These are phyloP conservation scores for Planiliza haematocheilus DNA, from an alignment of 2,113 vertebrate species.

Conservation along the genomic window DNA sequence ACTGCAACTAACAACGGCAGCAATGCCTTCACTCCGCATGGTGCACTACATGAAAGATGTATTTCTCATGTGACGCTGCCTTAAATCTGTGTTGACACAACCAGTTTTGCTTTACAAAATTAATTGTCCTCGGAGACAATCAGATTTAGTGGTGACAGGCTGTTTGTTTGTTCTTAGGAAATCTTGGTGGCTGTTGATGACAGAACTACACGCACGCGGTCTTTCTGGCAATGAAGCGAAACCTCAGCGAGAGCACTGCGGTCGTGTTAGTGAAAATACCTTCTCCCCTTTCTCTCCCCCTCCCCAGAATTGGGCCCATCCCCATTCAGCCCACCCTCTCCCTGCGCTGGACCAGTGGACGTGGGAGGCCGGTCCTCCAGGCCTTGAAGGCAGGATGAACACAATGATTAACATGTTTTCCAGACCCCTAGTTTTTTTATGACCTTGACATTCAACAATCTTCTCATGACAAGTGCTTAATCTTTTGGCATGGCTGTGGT, in stretches of 20 bases:
- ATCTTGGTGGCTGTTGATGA: constrained; percentile 5
- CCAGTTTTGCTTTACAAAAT: neutral
- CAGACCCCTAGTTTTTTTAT: constrained; percentile 74
- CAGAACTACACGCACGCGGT: constrained; percentile 23
- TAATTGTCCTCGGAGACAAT: neutral
- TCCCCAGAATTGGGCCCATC: constrained; percentile 29
- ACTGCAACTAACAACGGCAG: no score
- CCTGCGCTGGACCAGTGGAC: constrained; percentile 42
- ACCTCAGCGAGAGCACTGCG: constrained; percentile 1
- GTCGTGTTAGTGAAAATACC: constrained; percentile 12
- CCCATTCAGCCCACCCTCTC: constrained; percentile 56
- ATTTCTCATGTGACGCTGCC: no score
- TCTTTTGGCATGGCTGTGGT: constrained; percentile 64
- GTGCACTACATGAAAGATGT: no score
- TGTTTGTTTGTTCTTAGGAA: constrained; percentile 23
- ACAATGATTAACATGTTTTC: constrained; percentile 75
- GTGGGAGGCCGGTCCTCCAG: constrained; percentile 68
- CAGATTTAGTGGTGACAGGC: constrained; percentile 23
- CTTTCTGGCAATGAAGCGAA: constrained; percentile 29
- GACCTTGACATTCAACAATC: constrained; percentile 80
- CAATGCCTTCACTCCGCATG: no score
- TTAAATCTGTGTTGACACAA: no score
- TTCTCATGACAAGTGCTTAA: constrained; percentile 75
- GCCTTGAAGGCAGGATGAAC: constrained; percentile 69
- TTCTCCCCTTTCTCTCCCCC: neutral